Percentiles rank a stretch among this genome's conserved stretches.
Conservation (phyloP, 2,113 vertebrate genomes). For the Brachyhypopomus occidentalis region DNA sequence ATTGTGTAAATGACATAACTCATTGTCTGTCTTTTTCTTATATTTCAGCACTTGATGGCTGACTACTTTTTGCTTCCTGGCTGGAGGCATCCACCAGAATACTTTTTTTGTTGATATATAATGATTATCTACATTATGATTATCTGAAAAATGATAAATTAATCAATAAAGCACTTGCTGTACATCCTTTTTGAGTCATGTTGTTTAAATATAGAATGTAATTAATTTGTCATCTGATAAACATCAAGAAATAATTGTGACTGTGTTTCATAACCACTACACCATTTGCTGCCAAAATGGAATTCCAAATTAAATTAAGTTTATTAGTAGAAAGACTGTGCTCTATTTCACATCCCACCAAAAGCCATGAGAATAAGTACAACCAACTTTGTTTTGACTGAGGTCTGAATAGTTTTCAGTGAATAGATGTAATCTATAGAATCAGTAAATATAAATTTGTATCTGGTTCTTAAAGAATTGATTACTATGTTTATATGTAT, state of each 20-base stretch:
- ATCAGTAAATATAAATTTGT: no score
- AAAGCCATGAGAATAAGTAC: no score
- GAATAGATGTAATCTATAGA: no score
- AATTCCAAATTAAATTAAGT: no score
- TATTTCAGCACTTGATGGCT: slow-evolving; percentile 14
- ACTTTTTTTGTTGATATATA: background rate
- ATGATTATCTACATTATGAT: slow-evolving; percentile 20
- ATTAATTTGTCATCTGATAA: background rate
- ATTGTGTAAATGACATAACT: background rate
- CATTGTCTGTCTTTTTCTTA: background rate
- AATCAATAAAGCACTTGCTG: slow-evolving; percentile 24
- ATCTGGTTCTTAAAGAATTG: no score
- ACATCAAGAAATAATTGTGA: background rate
- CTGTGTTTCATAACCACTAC: no score
- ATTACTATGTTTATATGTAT: no score
- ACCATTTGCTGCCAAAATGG: no score
- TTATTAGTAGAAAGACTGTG: no score
- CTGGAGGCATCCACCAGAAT: background rate
- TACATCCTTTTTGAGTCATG: background rate
- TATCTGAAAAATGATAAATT: background rate
- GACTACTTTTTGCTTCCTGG: background rate
- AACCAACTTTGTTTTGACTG: no score
- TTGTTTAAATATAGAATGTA: background rate
- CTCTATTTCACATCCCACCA: no score
- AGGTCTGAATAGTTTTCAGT: no score